phyloP scores from a whole-genome alignment of 2,113 vertebrate genomes.

The Deroptyus accipitrinus region DNA sequence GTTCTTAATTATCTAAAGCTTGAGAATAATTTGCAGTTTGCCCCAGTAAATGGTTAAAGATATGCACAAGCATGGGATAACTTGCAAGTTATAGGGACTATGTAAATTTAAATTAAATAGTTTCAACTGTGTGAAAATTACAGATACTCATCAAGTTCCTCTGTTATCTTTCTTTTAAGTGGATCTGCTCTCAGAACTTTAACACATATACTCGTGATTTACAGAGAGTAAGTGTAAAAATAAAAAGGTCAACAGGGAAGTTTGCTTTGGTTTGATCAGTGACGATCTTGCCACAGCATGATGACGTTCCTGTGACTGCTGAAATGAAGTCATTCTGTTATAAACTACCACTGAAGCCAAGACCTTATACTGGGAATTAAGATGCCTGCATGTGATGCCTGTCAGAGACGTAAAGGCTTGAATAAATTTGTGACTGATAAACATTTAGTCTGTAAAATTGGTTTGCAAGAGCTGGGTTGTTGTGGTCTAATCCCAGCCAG shows the following conservation, averaged over 20 bases:
- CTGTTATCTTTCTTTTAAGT: not conserved
- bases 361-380: not conserved
- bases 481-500: not conserved
- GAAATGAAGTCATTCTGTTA: not conserved
- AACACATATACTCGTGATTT: not conserved
- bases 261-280: not conserved
- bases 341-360: not conserved
- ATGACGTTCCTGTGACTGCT: not conserved
- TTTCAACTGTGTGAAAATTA: not conserved
- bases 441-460: not conserved
- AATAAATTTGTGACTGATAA: not conserved
- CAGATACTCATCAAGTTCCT: not conserved
- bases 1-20: not conserved
- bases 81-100: not conserved
- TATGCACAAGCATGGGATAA: rapidly evolving
- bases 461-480: not conserved
- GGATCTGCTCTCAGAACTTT: not conserved
- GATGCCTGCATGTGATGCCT: not conserved
- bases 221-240: not conserved
- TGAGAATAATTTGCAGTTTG: not conserved
- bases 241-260: not conserved
- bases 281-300: not conserved
- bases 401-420: not conserved
- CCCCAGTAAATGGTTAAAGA: not conserved
- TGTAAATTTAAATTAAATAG: not conserved